A percentile compares a stretch with the other conserved stretches of the same genome.
Evolutionary conservation across 2,113 vertebrate genomes (phyloP).

Genomic region (Mystacornis crossleyi): DNA sequence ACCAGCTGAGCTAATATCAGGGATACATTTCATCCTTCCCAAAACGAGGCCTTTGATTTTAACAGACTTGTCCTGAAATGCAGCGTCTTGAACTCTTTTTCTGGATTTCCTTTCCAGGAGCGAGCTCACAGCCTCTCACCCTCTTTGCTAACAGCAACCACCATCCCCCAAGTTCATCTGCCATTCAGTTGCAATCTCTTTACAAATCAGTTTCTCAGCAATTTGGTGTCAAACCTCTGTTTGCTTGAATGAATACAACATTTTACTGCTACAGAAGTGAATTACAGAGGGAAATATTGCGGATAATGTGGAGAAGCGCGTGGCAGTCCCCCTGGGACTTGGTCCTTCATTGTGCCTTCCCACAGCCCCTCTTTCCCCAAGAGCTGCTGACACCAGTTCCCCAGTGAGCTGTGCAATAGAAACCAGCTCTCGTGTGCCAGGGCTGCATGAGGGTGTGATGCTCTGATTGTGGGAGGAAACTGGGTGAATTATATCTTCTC

Average conservation of each 20-base stretch:
- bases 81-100: not conserved
- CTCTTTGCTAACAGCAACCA: not conserved
- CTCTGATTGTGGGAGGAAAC: not conserved
- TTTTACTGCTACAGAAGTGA: not conserved
- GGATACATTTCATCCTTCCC: not conserved
- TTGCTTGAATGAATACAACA: not conserved
- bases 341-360: not conserved
- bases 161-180: not conserved
- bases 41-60: not conserved
- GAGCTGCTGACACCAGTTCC: not conserved
- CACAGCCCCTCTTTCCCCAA: not conserved
- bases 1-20: not conserved
- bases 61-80: not conserved
- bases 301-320: not conserved
- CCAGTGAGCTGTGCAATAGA: not conserved
- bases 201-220: not conserved
- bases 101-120: not conserved
- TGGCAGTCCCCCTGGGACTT: not conserved
- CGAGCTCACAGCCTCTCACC: not conserved
- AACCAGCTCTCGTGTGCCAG: rapidly evolving
- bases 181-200: not conserved
- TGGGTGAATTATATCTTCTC: not conserved
- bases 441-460: not conserved
- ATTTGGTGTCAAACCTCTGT: not conserved
- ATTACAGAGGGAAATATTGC: not conserved